Percentiles rank a stretch among this genome's conserved stretches.
These are phyloP conservation scores for Ennomos fuscantarius DNA, from an alignment of 2,888 invertebrate species.

Conservation along the genomic window DNA sequence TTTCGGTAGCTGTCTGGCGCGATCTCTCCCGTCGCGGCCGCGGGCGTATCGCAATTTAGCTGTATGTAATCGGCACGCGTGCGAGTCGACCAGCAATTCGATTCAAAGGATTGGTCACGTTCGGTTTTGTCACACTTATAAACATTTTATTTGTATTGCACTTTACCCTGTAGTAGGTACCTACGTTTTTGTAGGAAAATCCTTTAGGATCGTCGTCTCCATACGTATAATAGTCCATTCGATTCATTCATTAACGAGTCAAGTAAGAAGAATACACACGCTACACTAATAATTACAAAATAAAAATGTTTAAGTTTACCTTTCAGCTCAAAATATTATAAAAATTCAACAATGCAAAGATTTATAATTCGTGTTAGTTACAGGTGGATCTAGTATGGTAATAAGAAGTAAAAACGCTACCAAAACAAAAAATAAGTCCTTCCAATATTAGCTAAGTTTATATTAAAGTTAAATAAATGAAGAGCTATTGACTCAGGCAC, in stretches of 20 bases:
- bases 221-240: too few relatives aligned
- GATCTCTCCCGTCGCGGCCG: slow-evolving; percentile 66
- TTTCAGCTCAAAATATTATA: too few relatives aligned
- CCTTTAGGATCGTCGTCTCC: too few relatives aligned
- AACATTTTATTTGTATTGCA: slow-evolving; percentile 2
- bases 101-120: slow-evolving; percentile 45
- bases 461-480: slow-evolving; percentile 12
- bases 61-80: slow-evolving; percentile 69
- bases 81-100: slow-evolving; percentile 49
- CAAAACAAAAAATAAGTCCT: slow-evolving; percentile 7
- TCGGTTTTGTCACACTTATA: slow-evolving; percentile 31
- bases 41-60: slow-evolving; percentile 51
- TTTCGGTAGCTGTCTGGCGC: slow-evolving; percentile 79
- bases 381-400: background rate
- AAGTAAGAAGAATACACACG: too few relatives aligned
- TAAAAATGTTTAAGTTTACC: too few relatives aligned
- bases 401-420: slow-evolving; percentile 5
- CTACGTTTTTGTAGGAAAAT: too few relatives aligned
- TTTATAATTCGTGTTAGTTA: too few relatives aligned
- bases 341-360: too few relatives aligned
- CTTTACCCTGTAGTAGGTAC: background rate
- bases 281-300: too few relatives aligned
- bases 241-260: too few relatives aligned
- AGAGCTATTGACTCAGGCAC: slow-evolving; percentile 10
- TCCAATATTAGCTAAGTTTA: slow-evolving; percentile 1